Base-by-base conservation (phyloP, 2,113 vertebrate genomes). In the Coptodon rendalli region DNA sequence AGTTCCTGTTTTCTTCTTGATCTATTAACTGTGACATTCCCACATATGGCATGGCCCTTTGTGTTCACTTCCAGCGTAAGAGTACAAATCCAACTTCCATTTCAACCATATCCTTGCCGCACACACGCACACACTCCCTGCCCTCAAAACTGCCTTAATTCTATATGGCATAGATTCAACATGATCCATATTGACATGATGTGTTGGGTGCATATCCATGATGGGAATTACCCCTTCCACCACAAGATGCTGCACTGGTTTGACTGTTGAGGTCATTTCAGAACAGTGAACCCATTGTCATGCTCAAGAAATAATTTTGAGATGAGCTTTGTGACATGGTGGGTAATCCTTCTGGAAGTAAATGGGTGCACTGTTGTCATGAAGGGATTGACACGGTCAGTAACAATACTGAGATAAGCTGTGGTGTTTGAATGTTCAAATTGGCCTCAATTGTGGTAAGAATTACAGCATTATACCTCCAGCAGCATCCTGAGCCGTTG, bases 1-100 rank as follows among this genome's bases (percentile, higher is more conserved):
- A 80, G 59, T 80, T 54, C 68, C 78, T 71, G 24, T 66, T 90
- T 85, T 84, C 53, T 80, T 68, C 84, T 73, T 82, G 61, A 79
- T 63, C 78, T 85, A 17, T 71, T 76, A 82, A 68, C 52, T 83
- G 79, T 80, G 85, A 91, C 57, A 71, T 81, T 80, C 82, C 81
- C 38, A 59, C 63, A 4, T 14, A 1, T 29, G 56, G 27, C 14
- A 12, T 11, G 6, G 14, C 10, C 27, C 24, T 1, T 29, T 48
- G 24, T 31, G 27, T 50, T 31, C 71, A 50, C 71, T 50, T 19
- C 71, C 43, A 78, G 14, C 3, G 2, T 50, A 29, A 76, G 36
- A 81, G 38, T 17, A 8, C 9, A 43, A 56, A 81, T 40, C 53
- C 5, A 57, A 61, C 17, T 45, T 43, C 11, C 22, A 13, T 80